Evolutionary conservation across 2,113 vertebrate species (phyloP), one percentile per base, ranked within the genome.

Genomic region (Carlito syrichta): DNA sequence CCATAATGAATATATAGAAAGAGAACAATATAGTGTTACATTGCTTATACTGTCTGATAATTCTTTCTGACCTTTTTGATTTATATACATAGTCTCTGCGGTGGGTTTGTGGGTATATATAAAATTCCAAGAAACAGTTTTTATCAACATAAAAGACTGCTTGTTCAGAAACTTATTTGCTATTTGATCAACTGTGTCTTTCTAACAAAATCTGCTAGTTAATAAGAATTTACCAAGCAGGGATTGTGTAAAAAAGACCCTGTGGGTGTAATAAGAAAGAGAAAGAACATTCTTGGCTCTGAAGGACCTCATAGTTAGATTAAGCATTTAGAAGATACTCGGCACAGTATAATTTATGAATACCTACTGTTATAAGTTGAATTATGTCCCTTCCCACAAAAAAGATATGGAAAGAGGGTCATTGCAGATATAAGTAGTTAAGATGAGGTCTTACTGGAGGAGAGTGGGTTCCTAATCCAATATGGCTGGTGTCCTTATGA

Each of bases 61-160:
- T 48, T 63, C 52, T 58, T 69, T 86, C 52, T 54, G 3, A 25
- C 50, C 13, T 87, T 56, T 9, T 30, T 58, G 52, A 23, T n/a
- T n/a, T n/a, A n/a, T 58, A 4, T 60, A 2, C 19, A 6, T 38
- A n/a, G n/a, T 50, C 56, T 84, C 58, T 94, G 50, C 52, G n/a
- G 66, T 45, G 8, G n/a, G 9, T 19, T 3, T 52, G 40, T 17
- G 7, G 6, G 17, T 54, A 20, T 35, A 19, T 8, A 58, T 48
- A 62, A 66, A 68, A 73, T 77, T 19, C 74, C 19, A 81, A 93
- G 25, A 52, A 54, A 32, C 25, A 4, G n/a, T 86, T 94, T 76
- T 60, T 54, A 14, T 82, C 23, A 56, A 27, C 56, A 10, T 83
- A 43, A 91, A 85, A 58, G 19, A 43, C 22, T 50, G 45, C 48